Conservation (phyloP, 2,888 invertebrate species). For the Dendrolimus houi region DNA sequence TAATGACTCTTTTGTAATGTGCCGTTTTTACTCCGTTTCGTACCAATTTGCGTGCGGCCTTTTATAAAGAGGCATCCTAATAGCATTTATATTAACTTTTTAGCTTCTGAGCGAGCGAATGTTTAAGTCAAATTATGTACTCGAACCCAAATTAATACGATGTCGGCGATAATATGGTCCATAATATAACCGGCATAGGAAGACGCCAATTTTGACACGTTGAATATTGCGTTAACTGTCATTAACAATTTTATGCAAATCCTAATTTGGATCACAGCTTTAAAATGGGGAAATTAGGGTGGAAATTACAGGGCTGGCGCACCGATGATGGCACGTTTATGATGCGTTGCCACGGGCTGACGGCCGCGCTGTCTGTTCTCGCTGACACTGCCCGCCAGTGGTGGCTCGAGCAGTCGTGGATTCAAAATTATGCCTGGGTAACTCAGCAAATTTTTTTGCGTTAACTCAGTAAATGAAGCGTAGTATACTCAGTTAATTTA, state of each 20-base stretch:
- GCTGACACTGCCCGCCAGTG: conserved; percentile 10
- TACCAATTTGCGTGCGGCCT: conserved; percentile 17
- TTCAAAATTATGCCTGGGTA: no score
- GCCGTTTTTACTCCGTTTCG: conserved; percentile 5
- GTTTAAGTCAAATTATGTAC: conserved; percentile 35
- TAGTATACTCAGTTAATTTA: no score
- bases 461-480: no score
- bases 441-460: no score
- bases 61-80: conserved; percentile 24
- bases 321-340: conserved; percentile 56
- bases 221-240: conserved; percentile 55
- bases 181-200: conserved; percentile 42
- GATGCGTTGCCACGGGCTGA: conserved; percentile 32
- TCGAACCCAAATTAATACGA: conserved; percentile 35
- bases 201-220: conserved; percentile 57
- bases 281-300: conserved; percentile 60
- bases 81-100: conserved; percentile 33
- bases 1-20: not conserved
- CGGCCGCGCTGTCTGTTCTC: conserved; percentile 23
- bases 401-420: no score
- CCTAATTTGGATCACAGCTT: conserved; percentile 59
- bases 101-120: conserved; percentile 36
- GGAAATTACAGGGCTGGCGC: conserved; percentile 58
- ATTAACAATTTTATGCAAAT: conserved; percentile 72
- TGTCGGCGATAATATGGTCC: conserved; percentile 40